These are phyloP conservation scores for Carollia perspicillata DNA, from an alignment of 2,113 vertebrate genomes.

Conservation along the genomic window DNA sequence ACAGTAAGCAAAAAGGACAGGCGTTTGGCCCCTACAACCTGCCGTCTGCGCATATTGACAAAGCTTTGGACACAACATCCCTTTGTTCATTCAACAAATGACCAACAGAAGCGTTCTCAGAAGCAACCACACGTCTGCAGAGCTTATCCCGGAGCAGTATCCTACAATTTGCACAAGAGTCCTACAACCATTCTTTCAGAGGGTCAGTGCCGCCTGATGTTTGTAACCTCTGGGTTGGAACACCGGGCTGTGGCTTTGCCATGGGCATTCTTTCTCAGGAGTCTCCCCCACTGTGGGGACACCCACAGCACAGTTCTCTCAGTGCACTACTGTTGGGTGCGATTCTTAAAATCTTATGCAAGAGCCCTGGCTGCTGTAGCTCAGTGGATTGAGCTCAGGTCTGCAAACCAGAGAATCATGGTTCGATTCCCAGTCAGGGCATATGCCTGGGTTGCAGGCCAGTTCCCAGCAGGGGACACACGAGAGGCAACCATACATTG, in stretches of 20 bases:
- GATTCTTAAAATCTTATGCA: not conserved
- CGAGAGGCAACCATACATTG: too few species aligned
- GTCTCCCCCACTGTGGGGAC: constrained; percentile 8
- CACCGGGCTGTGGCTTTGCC: constrained; percentile 9
- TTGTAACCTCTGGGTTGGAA: constrained; percentile 62
- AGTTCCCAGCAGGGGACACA: too few species aligned
- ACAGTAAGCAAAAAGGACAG: not conserved
- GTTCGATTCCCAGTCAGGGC: too few species aligned
- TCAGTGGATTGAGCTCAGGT: too few species aligned
- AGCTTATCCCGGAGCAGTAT: not conserved
- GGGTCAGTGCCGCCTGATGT: not conserved
- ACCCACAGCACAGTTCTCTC: constrained; percentile 25
- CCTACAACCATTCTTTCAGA: not conserved
- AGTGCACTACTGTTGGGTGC: not conserved
- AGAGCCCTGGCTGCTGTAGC: too few species aligned
- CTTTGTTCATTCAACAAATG: constrained; percentile 32
- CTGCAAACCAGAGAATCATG: too few species aligned
- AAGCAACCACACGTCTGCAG: not conserved
- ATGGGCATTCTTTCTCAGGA: not conserved
- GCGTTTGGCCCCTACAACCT: not conserved
- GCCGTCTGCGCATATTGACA: not conserved
- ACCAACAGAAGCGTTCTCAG: constrained; percentile 22
- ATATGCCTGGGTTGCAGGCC: too few species aligned
- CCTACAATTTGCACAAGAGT: not conserved
- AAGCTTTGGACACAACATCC: not conserved